phyloP scores from a whole-genome alignment of 2,797 vertebrate genomes.

The Pitangus sulphuratus region DNA sequence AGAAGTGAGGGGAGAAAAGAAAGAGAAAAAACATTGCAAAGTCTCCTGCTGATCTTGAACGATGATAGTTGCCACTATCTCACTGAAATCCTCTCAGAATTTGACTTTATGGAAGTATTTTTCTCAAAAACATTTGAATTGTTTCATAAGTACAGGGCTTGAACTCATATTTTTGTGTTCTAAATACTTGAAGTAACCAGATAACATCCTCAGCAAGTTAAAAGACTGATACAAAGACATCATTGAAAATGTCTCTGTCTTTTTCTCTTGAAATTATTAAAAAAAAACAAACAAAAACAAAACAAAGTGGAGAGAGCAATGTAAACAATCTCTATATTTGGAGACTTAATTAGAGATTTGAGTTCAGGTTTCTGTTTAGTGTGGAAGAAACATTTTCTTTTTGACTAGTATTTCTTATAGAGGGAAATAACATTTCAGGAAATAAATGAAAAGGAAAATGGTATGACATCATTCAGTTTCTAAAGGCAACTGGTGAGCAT shows the following conservation, averaged over 20 bases:
- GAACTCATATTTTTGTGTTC: not conserved
- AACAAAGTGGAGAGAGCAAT: not conserved
- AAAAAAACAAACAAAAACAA: not conserved
- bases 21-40: not conserved
- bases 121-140: constrained; percentile 28
- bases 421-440: not conserved
- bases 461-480: not conserved
- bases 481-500: not conserved
- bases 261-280: not conserved
- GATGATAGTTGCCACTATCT: not conserved
- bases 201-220: not conserved
- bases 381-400: not conserved
- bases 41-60: constrained; percentile 4
- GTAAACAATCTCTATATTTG: not conserved
- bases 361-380: not conserved
- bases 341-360: not conserved
- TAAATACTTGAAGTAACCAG: not conserved
- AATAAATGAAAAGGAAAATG: not conserved
- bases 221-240: not conserved
- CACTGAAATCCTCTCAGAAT: not conserved
- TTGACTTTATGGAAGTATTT: not conserved
- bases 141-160: not conserved
- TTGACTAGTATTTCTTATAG: not conserved
- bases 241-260: not conserved
- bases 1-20: not conserved